Evolutionary conservation across 1,140 invertebrate species (phyloP).

Genomic region (Portunus trituberculatus): DNA sequence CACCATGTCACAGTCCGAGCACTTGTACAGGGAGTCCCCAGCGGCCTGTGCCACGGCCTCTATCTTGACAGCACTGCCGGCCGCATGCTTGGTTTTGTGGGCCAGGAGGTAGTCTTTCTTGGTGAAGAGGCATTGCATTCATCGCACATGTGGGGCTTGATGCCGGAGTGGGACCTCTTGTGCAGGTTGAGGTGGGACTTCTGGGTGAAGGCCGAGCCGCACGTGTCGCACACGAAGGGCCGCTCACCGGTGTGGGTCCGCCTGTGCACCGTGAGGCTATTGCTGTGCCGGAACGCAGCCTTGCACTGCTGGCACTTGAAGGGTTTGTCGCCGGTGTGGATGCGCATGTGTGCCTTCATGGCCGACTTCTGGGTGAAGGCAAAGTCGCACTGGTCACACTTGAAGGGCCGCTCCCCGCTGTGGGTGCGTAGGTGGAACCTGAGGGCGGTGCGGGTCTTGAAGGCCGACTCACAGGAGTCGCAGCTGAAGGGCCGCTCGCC

Average conservation of each 20-base stretch:
- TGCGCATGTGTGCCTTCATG: constrained; percentile 63
- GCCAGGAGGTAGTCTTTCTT: constrained; percentile 71
- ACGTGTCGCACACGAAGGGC: constrained; percentile 60
- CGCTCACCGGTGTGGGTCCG: constrained; percentile 68
- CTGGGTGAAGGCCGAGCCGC: constrained; percentile 63
- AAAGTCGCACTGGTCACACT: constrained; percentile 68
- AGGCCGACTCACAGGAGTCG: constrained; percentile 60
- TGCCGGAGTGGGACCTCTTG: constrained; percentile 65
- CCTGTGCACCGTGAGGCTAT: constrained; percentile 62
- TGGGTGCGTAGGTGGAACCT: constrained; percentile 67
- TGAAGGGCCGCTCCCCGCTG: constrained; percentile 67
- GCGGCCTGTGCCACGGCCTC: constrained; percentile 61
- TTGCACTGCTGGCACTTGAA: constrained; percentile 65
- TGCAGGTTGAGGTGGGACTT: constrained; percentile 66
- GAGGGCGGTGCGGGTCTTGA: constrained; percentile 67
- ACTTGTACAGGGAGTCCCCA: constrained; percentile 64
- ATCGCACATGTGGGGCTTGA: constrained; percentile 70
- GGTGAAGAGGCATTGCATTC: constrained; percentile 73
- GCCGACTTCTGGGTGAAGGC: constrained; percentile 67
- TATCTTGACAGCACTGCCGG: constrained; percentile 59
- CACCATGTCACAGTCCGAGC: constrained; percentile 65
- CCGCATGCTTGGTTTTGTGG: constrained; percentile 72
- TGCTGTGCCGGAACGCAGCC: constrained; percentile 64
- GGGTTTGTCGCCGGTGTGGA: constrained; percentile 65
- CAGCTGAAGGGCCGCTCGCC: constrained; percentile 68